Conservation (phyloP, 1,140 invertebrate species). For the Paramacrobiotus metropolitanus region DNA sequence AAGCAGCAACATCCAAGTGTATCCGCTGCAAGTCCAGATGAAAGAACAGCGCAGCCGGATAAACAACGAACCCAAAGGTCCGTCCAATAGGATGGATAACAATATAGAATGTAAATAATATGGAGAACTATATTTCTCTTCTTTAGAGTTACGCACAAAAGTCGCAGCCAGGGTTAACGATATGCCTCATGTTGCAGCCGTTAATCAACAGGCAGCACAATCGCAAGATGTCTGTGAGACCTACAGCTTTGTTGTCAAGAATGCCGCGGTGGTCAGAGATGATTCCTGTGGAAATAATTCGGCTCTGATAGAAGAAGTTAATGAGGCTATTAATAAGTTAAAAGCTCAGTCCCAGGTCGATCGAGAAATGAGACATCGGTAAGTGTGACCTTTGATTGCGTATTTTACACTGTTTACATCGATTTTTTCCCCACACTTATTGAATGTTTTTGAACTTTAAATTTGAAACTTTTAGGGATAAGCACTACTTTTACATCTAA, state of each 20-base stretch:
- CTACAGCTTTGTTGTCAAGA: not conserved
- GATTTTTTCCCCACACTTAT: too few relatives aligned
- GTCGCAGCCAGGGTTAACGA: too few relatives aligned
- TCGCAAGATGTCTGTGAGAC: not conserved
- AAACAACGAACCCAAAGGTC: slow-evolving; percentile 4
- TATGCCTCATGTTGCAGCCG: not conserved
- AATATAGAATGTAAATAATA: too few relatives aligned
- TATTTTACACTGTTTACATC: too few relatives aligned
- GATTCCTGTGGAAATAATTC: not conserved
- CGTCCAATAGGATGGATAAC: not conserved
- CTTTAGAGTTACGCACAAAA: not conserved
- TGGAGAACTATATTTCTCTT: too few relatives aligned
- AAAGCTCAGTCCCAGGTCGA: slow-evolving; percentile 1
- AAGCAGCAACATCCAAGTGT: not conserved
- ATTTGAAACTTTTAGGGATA: too few relatives aligned
- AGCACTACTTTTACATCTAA: too few relatives aligned
- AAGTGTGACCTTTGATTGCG: too few relatives aligned
- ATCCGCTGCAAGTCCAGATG: not conserved
- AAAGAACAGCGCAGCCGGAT: not conserved
- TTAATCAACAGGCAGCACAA: not conserved
- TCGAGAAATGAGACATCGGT: not conserved
- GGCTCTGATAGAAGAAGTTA: not conserved
- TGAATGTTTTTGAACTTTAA: too few relatives aligned
- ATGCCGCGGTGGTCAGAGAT: not conserved
- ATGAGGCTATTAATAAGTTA: not conserved